Percentiles rank a stretch among this genome's conserved stretches.
Evolutionary conservation across 2,113 vertebrate species (phyloP).

Genomic region (Marcusenius ussheri): DNA sequence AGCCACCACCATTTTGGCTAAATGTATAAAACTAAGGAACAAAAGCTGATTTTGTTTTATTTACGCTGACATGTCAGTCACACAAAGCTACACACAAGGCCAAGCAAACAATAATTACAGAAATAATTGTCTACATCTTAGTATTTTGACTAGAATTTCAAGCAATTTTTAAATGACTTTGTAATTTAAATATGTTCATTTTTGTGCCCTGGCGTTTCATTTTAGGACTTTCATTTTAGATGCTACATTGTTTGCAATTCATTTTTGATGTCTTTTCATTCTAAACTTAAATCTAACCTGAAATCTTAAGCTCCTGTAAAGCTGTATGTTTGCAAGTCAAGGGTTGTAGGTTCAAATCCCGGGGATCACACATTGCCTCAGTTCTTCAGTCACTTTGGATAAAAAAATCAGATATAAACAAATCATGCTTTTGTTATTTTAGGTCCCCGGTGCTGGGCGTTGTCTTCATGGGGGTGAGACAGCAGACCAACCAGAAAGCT

Average conservation of each 20-base stretch:
- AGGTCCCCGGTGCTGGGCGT: not conserved
- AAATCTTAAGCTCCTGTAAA: not conserved
- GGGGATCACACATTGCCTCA: not conserved
- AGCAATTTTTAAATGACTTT: not conserved
- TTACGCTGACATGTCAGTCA: not conserved
- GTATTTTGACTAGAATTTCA: not conserved
- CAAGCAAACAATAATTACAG: not conserved
- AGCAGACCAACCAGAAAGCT: not conserved
- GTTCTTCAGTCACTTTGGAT: not conserved
- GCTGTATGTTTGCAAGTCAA: not conserved
- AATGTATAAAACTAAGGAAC: not conserved
- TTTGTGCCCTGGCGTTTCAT: not conserved
- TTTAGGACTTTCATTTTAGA: not conserved
- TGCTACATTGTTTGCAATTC: not conserved
- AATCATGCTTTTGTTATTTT: not conserved
- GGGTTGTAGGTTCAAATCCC: not conserved
- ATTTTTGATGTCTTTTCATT: not conserved
- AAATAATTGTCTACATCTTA: not conserved
- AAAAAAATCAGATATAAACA: not conserved
- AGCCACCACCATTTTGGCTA: not conserved
- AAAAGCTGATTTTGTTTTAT: not conserved
- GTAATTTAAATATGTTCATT: not conserved
- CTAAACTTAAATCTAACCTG: not conserved
- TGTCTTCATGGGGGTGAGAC: not conserved
- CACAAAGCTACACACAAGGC: not conserved